phyloP scores from a whole-genome alignment of 2,113 vertebrate species.

The Bungarus multicinctus region DNA sequence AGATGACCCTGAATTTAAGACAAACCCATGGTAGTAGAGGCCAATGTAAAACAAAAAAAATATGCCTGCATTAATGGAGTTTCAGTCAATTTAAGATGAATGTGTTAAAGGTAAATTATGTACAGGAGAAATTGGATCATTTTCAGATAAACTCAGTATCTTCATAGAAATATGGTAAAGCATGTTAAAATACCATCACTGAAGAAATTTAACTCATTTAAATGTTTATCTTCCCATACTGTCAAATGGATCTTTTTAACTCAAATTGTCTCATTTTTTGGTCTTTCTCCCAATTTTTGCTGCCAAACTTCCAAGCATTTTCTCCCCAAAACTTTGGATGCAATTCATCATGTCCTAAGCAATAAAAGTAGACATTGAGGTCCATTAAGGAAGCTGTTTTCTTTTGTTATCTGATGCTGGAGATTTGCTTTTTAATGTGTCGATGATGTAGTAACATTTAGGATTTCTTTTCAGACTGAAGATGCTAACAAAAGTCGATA shows the following conservation, averaged over 20 bases:
- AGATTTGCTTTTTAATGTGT: not conserved
- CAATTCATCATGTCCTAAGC: not conserved
- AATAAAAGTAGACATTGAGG: not conserved
- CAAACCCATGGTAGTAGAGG: not conserved
- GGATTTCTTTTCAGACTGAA: not conserved
- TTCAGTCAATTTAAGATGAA: not conserved
- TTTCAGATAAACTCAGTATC: not conserved
- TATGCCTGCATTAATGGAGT: not conserved
- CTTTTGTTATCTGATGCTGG: not conserved
- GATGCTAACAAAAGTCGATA: not conserved
- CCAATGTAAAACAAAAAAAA: not conserved
- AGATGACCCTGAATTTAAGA: not conserved
- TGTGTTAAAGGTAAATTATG: not conserved
- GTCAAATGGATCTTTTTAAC: not conserved
- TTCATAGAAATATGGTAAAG: not conserved
- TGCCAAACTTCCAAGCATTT: too few species aligned
- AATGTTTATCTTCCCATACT: not conserved
- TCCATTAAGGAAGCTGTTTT: not conserved
- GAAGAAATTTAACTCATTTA: not conserved
- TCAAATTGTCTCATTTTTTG: too few species aligned
- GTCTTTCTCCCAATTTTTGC: too few species aligned
- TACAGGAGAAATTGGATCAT: not conserved
- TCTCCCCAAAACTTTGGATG: too few species aligned
- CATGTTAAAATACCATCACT: not conserved
- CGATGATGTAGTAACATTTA: not conserved